Base-by-base conservation (phyloP, 2,113 vertebrate genomes). In the Empidonax traillii region DNA sequence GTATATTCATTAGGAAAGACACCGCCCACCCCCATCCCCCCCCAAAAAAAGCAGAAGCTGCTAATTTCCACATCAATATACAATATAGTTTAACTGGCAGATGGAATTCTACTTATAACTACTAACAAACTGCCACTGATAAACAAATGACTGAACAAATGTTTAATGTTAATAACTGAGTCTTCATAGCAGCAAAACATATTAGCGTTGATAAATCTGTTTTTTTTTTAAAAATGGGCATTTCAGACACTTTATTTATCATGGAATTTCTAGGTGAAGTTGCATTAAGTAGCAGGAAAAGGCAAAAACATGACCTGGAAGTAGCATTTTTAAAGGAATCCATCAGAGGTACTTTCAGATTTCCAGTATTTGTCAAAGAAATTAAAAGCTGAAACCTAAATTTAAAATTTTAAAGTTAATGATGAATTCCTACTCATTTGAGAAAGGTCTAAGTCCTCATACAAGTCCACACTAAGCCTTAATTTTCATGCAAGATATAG, bases 61-160 rank as follows among this genome's bases (percentile, higher is more conserved):
- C 93, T 97, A 95, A 97, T 98, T 97, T 97, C 96, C 88, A 85
- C 77, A 78, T 89, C 96, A 82, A 95, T 97, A 97, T 94, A 94
- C 89, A 90, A 95, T 93, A 94, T 59, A 96, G 96, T 97, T 97
- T 97, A 91, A 93, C 94, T 94, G 97, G 96, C 98, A 98, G 98
- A 98, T 98, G 98, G 98, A 98, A 97, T 96, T 98, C 97, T 95
- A 97, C 97, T 98, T 98, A 97, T 97, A 98, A 98, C 97, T 98
- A 95, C 97, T 98, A 97, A 96, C 98, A 97, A 98, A 98, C 98
- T 98, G 98, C 96, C 91, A 90, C 94, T 80, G 96, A 96, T 97
- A 98, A 98, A 98, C 97, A 98, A 98, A 98, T 95, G 97, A 96
- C 95, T 97, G 96, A 97, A 96, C 97, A 97, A 98, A 97, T 95